Evolutionary conservation across 2,113 vertebrate species (phyloP), one percentile per base, ranked within the genome.

Genomic region (Tyrannus savana): DNA sequence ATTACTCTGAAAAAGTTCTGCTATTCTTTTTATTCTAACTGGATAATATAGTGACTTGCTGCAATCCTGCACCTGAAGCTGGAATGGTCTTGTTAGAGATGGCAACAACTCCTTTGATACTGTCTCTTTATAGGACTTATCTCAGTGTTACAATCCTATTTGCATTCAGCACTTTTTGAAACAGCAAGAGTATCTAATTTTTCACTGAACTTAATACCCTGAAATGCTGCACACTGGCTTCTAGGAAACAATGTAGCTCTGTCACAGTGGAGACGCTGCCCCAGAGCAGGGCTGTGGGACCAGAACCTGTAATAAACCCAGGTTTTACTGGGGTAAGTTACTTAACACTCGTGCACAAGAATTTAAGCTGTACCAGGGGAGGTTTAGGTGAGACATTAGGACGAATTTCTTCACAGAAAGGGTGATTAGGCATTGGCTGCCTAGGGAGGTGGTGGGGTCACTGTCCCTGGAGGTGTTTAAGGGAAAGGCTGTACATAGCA

Each of bases 391-490:
- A 25, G 11, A 35, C 21, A 35, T 35, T 5, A 68, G 9, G 14
- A 76, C 47, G 7, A 15, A 47, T 9, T 68, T 41, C 17, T 47
- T 69, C 47, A 62, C 30, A 31, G 5, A 62, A 53, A 18, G 6
- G 12, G 10, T 41, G 16, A 68, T 25, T 0, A 60, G 10, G 41
- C 47, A 47, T 0, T 24, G 42, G 19, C 30, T 68, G 39, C 19
- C 16, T 15, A 30, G 33, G 19, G 50, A 67, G 14, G 15, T 46
- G 22, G 6, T 80, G 37, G 5, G 42, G 19, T 46, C 46, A 82
- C 1, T 0, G 2, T n/a, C 33, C 4, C 19, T 18, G 19, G 7
- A 31, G 4, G 3, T 12, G 19, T 53, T 47, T 46, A 66, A 66
- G 35, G 15, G 15, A 27, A 52, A 46, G 23, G 39, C 10, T n/a